phyloP scores from a whole-genome alignment of 2,888 invertebrate species.

The Erebia aethiops region DNA sequence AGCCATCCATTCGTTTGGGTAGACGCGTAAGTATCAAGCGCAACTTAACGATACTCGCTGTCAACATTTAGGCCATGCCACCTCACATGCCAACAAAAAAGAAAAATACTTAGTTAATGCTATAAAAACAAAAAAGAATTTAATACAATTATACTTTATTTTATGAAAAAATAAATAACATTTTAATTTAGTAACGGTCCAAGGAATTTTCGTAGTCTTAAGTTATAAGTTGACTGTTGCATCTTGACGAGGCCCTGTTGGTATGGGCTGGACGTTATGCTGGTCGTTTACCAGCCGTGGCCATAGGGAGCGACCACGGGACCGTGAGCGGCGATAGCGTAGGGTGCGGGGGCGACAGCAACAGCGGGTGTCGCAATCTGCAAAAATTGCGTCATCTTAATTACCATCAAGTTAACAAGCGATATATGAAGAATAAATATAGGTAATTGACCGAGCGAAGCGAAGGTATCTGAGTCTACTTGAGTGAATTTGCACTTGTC shows the following conservation, averaged over 20 bases:
- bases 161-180: constrained; percentile 22
- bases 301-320: constrained; percentile 51
- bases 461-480: too few species aligned
- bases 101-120: not conserved
- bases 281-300: constrained; percentile 65
- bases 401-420: not conserved
- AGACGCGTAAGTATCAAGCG: not conserved
- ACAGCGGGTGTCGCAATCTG: constrained; percentile 71
- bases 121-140: not conserved
- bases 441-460: too few species aligned
- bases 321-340: constrained; percentile 56
- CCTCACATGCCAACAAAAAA: not conserved
- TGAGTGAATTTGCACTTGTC: too few species aligned
- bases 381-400: not conserved
- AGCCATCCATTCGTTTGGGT: not conserved
- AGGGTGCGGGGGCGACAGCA: constrained; percentile 60
- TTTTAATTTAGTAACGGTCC: constrained; percentile 16
- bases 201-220: constrained; percentile 30
- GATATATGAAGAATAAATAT: too few species aligned
- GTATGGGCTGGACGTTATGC: constrained; percentile 39
- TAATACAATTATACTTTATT: constrained; percentile 9
- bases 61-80: not conserved
- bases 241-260: constrained; percentile 48
- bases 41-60: not conserved
- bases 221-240: constrained; percentile 67